Evolutionary conservation across 2,113 vertebrate genomes (phyloP).

Genomic region (Dissostichus mawsoni): DNA sequence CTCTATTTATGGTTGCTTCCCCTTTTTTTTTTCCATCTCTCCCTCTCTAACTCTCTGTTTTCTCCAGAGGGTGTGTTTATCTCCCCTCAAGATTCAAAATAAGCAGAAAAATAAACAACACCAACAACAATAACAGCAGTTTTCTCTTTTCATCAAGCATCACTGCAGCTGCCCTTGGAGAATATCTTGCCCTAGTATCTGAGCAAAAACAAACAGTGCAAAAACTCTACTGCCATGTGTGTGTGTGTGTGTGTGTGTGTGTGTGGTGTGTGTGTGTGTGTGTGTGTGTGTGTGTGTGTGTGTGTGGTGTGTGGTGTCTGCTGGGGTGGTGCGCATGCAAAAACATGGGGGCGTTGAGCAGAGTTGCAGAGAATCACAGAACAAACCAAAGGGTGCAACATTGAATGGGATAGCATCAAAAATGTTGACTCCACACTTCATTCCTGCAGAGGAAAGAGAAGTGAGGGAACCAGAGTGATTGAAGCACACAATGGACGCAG

Average conservation of each 20-base stretch:
- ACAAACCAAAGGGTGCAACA: slow-evolving; percentile 13
- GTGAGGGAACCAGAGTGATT: slow-evolving; percentile 43
- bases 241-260: neutral
- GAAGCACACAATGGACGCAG: slow-evolving; percentile 7
- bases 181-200: slow-evolving; percentile 61
- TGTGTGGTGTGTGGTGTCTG: neutral
- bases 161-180: slow-evolving; percentile 55
- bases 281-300: too few relatives aligned
- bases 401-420: slow-evolving; percentile 2
- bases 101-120: slow-evolving; percentile 23
- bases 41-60: neutral
- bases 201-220: slow-evolving; percentile 40
- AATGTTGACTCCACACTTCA: neutral
- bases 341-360: slow-evolving; percentile 33
- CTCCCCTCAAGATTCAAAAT: slow-evolving; percentile 33
- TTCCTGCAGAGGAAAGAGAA: slow-evolving; percentile 24
- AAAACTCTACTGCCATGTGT: slow-evolving; percentile 38
- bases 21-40: slow-evolving; percentile 18
- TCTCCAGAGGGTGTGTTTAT: slow-evolving; percentile 28
- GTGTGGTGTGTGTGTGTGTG: slow-evolving; percentile 4
- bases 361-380: slow-evolving; percentile 30
- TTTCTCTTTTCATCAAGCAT: slow-evolving; percentile 57
- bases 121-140: slow-evolving; percentile 32
- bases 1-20: slow-evolving; percentile 40
- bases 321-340: slow-evolving; percentile 13